phyloP scores from a whole-genome alignment of 2,888 invertebrate species.

The Cataglyphis livida region DNA sequence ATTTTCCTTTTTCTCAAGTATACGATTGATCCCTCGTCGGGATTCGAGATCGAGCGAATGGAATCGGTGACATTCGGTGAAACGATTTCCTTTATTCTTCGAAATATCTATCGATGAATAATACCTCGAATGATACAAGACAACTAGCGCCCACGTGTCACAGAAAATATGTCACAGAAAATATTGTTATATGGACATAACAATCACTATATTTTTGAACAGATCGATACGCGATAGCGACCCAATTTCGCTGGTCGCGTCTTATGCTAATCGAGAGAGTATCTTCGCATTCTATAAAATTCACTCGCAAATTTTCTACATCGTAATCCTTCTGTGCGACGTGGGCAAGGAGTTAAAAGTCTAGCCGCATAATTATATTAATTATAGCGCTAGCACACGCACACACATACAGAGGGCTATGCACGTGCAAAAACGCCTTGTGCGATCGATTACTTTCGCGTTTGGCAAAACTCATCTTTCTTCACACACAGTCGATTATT shows the following conservation, averaged over 20 bases:
- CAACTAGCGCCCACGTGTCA: constrained; percentile 83
- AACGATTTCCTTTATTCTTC: constrained; percentile 38
- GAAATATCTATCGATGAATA: constrained; percentile 44
- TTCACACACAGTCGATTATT: not conserved
- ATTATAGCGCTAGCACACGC: constrained; percentile 39
- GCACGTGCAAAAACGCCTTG: constrained; percentile 55
- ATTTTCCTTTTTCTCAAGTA: constrained; percentile 2
- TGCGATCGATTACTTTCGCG: constrained; percentile 38
- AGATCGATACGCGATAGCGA: constrained; percentile 31
- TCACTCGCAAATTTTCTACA: constrained; percentile 20
- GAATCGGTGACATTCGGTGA: constrained; percentile 25
- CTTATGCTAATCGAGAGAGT: not conserved
- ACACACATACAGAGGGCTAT: constrained; percentile 41
- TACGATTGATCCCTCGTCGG: not conserved
- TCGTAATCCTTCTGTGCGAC: constrained; percentile 76
- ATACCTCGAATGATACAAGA: constrained; percentile 78
- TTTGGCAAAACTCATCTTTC: constrained; percentile 35
- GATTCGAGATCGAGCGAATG: not conserved
- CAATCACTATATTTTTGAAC: constrained; percentile 27
- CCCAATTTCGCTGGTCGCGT: constrained; percentile 27
- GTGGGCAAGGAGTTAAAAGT: constrained; percentile 82
- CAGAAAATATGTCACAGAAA: constrained; percentile 59
- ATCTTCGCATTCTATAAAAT: not conserved
- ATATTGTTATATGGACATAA: not conserved
- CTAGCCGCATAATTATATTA: constrained; percentile 69